Base-by-base conservation (phyloP, 1,140 invertebrate species). In the Dendroctonus ponderosae region DNA sequence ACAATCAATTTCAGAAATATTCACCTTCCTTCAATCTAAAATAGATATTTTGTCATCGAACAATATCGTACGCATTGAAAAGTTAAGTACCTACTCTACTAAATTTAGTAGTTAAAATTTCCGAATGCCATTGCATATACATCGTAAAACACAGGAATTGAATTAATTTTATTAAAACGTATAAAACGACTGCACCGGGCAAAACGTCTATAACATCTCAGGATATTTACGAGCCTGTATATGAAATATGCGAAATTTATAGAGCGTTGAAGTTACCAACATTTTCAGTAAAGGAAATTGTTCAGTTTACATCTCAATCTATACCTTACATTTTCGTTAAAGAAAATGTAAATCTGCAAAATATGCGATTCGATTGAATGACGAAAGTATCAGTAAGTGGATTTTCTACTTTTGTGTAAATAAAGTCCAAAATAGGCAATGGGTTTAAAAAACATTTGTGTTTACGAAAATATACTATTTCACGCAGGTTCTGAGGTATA, bases 221-320 rank as follows among this genome's bases (percentile, higher is more conserved):
- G 42, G 57, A 46, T 44, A 46, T 59, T 59, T 59, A 48, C 57
- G 41, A 48, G 41, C 43, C 57, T 59, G 37, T 56, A 26, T 52
- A 59, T 48, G 42, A 59, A 59, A 56, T 56, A 41, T 56, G 53
- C 7, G 53, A 56, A 48, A 59, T 59, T 59, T 59, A 59, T 59
- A 26, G 43, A 39, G 42, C 26, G 57, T 42, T 48, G 9, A 9
- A 46, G 42, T 59, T 46, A 59, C 57, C 57, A 39, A 59, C 43
- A 59, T 59, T 59, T 56, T 56, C 26, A 56, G 53, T 7, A 40
- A 41, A 41, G 53, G 53, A 56, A 56, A 60, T 38, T 49, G 7
- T 50, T 49, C 9, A 44, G 12, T 14, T 38, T 44, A 43, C 44
- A 14, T 58, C 44, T 9, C 14, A 43, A 43, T 58, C n/a, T 43